Evolutionary conservation across 2,797 vertebrate species (phyloP).

Genomic region (Rhynchotus rufescens): DNA sequence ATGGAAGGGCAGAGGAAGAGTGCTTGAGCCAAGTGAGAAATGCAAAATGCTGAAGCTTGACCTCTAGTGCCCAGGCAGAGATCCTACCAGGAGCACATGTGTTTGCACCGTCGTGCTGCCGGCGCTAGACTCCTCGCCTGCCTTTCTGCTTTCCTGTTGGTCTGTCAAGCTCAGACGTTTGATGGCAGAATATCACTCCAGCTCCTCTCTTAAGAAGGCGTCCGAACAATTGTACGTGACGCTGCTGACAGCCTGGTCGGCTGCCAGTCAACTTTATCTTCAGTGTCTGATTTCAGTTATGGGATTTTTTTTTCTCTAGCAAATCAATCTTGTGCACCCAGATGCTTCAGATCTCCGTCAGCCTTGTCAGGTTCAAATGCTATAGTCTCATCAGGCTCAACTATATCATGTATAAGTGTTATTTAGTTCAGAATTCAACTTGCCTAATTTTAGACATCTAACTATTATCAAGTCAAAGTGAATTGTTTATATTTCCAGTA

Average conservation of each 20-base stretch:
- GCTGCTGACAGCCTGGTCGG: constrained; percentile 43
- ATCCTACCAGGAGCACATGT: not conserved
- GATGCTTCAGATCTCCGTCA: not conserved
- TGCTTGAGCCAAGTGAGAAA: not conserved
- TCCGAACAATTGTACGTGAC: constrained; percentile 23
- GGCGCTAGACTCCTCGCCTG: not conserved
- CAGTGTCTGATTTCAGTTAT: constrained; percentile 31
- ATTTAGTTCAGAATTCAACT: not conserved
- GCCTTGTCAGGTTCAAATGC: not conserved
- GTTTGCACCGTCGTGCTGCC: constrained; percentile 34
- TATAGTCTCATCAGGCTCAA: not conserved
- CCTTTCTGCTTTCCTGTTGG: constrained; percentile 24
- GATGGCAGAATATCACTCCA: not conserved
- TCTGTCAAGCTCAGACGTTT: not conserved
- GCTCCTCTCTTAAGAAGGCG: constrained; percentile 48
- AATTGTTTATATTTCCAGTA: not conserved
- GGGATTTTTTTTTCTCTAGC: constrained; percentile 19
- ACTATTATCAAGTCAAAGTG: not conserved
- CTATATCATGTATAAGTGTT: not conserved
- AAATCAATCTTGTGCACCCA: constrained; percentile 2
- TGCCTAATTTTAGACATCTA: not conserved
- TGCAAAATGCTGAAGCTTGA: not conserved
- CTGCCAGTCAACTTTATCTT: constrained; percentile 60
- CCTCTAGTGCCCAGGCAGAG: not conserved
- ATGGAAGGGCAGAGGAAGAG: not conserved